These are phyloP conservation scores for Lordiphosa clarofinis DNA, from an alignment of 1,140 invertebrate genomes.

Conservation along the genomic window DNA sequence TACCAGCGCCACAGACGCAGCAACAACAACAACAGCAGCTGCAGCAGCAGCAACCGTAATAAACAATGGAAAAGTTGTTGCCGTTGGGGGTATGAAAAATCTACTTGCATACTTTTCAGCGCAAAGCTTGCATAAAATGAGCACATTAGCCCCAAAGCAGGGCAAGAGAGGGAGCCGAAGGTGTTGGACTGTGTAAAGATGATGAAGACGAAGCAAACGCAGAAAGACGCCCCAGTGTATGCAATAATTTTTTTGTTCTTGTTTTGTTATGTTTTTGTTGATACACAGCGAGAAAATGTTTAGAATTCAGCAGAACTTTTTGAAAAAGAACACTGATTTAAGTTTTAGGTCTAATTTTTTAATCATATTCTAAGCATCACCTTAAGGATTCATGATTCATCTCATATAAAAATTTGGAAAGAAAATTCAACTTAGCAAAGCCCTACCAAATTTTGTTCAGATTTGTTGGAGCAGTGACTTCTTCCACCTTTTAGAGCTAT, in stretches of 20 bases:
- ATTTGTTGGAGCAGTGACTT: too few relatives aligned
- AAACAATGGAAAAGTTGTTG: constrained; percentile 44
- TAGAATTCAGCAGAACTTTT: too few relatives aligned
- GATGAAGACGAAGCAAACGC: constrained; percentile 11
- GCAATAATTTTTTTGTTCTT: constrained; percentile 25
- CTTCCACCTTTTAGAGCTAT: too few relatives aligned
- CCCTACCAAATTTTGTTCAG: too few relatives aligned
- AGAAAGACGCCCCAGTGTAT: constrained; percentile 18
- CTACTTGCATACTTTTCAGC: constrained; percentile 33
- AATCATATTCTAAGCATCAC: too few relatives aligned
- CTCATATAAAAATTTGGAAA: too few relatives aligned
- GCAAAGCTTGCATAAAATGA: constrained; percentile 47
- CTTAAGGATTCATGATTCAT: too few relatives aligned
- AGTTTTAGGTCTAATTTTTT: too few relatives aligned
- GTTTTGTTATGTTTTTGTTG: constrained; percentile 4
- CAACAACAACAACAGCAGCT: constrained; percentile 26
- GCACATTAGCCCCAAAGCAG: constrained; percentile 61
- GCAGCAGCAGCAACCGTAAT: constrained; percentile 10
- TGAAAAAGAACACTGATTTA: too few relatives aligned
- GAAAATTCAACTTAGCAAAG: too few relatives aligned
- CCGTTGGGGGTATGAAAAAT: constrained; percentile 39
- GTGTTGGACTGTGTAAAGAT: constrained; percentile 39
- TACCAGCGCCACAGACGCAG: constrained; percentile 29
- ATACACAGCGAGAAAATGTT: constrained; percentile 1
- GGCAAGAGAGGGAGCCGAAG: constrained; percentile 8